These are phyloP conservation scores for Mimumesa dahlbomi DNA, from an alignment of 2,888 invertebrate species.

Conservation along the genomic window DNA sequence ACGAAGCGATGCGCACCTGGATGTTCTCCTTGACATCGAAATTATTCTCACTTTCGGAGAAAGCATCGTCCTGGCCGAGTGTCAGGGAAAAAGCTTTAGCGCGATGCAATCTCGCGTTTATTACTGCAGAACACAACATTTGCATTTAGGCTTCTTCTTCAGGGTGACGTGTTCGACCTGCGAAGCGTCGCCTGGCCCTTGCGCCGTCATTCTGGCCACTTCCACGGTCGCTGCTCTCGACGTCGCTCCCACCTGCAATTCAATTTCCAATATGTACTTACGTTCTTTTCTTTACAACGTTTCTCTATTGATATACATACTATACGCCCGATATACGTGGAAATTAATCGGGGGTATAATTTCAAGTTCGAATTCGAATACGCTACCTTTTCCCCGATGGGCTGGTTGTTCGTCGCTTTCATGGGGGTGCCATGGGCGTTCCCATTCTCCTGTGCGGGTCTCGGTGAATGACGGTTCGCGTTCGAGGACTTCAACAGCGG, in stretches of 20 bases:
- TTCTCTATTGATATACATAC: no score
- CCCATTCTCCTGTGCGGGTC: constrained; percentile 76
- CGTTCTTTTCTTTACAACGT: no score
- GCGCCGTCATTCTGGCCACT: constrained; percentile 86
- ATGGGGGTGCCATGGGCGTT: constrained; percentile 77
- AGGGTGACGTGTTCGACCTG: constrained; percentile 95
- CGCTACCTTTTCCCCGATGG: constrained; percentile 78
- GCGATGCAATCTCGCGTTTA: constrained; percentile 32
- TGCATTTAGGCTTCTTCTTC: constrained; percentile 97
- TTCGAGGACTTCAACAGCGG: constrained; percentile 71
- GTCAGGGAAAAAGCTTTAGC: no score
- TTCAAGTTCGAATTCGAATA: no score
- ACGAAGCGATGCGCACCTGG: no score
- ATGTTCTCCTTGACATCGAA: no score
- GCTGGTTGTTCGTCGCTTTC: constrained; percentile 68
- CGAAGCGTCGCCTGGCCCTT: constrained; percentile 86
- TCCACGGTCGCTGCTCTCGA: constrained; percentile 84
- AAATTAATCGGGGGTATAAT: no score
- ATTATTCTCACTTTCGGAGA: no score
- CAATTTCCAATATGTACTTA: no score
- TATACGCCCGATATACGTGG: no score
- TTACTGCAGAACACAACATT: constrained; percentile 97
- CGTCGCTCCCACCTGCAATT: constrained; percentile 70
- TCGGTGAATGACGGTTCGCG: constrained; percentile 65
- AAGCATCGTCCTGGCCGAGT: no score